A percentile compares a stretch with the other conserved stretches of the same genome.
These are phyloP conservation scores for Schizopygopsis malacanthus DNA, from an alignment of 2,797 vertebrate genomes.

Conservation along the genomic window DNA sequence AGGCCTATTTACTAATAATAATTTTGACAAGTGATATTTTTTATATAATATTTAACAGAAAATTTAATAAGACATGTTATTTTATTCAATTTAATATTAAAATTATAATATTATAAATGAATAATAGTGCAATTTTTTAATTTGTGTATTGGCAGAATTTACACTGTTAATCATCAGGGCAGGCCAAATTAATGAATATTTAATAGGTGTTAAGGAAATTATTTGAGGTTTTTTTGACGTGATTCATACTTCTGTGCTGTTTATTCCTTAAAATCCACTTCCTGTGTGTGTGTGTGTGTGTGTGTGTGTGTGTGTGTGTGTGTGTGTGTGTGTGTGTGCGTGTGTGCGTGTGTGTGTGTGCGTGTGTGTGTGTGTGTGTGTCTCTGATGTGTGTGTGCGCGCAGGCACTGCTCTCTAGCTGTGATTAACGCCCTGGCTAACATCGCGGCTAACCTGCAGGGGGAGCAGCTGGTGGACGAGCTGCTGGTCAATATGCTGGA, in stretches of 20 bases:
- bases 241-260: background rate
- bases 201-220: background rate
- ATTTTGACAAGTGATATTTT: background rate
- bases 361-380: too few species aligned
- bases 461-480: slow-evolving; percentile 92
- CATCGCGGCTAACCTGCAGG: slow-evolving; percentile 96
- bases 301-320: background rate
- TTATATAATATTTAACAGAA: background rate
- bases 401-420: slow-evolving; percentile 94
- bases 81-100: background rate
- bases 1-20: too few species aligned
- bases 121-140: too few species aligned
- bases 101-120: background rate
- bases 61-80: background rate
- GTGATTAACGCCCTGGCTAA: slow-evolving; percentile 98
- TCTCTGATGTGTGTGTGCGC: background rate
- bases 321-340: too few species aligned
- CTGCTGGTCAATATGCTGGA: slow-evolving; percentile 95
- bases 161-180: too few species aligned
- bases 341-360: too few species aligned
- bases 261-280: background rate
- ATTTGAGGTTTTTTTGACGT: background rate
- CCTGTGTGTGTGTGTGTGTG: background rate
- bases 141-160: too few species aligned
- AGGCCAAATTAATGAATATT: too few species aligned